Evolutionary conservation across 2,888 invertebrate species (phyloP), one percentile per base, ranked within the genome.

Genomic region (Spialia ferax): DNA sequence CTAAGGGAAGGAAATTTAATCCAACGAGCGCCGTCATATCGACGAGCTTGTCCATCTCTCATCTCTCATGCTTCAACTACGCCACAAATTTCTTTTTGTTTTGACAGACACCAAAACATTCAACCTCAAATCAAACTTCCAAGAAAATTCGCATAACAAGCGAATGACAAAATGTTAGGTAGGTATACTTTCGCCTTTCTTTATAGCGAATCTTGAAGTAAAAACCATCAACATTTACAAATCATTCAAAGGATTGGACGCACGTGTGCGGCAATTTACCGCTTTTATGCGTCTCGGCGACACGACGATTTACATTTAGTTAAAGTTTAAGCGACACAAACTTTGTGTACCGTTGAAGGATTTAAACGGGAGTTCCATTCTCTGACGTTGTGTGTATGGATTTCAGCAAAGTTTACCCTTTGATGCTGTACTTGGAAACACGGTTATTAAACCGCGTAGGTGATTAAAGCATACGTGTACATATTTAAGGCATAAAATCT

Each of bases 181-280:
- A n/a, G n/a, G n/a, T 42, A 42, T 6, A 7, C n/a, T 42, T 7
- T 7, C 7, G 15, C 5, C 42, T 15, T 42, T 42, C 15, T 42
- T 15, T 2, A 15, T 15, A 15, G 42, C 42, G 42, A 42, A 6
- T 15, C 42, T 42, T 42, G 15, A 11, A 42, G 15, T 35, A 20
- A 32, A 57, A 56, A 71, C 55, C 70, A 68, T 70, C 32, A 62
- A 76, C 75, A 72, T 77, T 74, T 67, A 62, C 72, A 73, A 75
- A 78, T 78, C 75, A 75, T 76, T 77, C 74, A 74, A 73, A 73
- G 75, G 78, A 75, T 76, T 73, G 73, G 75, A 73, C 70, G 74
- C 74, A 71, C 73, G 75, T 71, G 74, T 68, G 70, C 73, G 68
- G 73, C 75, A 80, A 80, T 81, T 83, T 79, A 72, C 76, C 75